Evolutionary conservation across 2,797 vertebrate species (phyloP), one percentile per base, ranked within the genome.

Genomic region (Sebastes cheni): DNA sequence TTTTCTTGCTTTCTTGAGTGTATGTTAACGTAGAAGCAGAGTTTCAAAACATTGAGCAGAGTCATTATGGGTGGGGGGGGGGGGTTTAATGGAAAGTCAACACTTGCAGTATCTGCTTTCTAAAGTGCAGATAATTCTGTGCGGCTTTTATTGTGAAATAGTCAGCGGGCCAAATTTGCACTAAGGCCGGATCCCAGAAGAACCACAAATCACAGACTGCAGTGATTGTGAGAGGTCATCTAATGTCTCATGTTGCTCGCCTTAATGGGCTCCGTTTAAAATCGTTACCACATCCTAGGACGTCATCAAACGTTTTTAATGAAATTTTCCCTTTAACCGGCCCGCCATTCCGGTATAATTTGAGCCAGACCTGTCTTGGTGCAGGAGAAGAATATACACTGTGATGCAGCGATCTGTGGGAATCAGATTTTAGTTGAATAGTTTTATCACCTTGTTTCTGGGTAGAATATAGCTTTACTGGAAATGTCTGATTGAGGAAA

Each of bases 191-290:
- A 61, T 80, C 46, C 34, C 27, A 42, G 32, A 22, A 75, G 67
- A 72, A 67, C 25, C 6, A 46, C 61, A 46, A 20, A 74, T 50
- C 18, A 25, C 25, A 36, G 64, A 27, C 22, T 58, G 12, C n/a
- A 34, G 67, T 34, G 42, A 32, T 6, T 29, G 39, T 52, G 18
- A 60, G 58, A 68, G 42, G 23, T 42, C 39, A 32, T 55, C 54
- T 66, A 18, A 60, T 55, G 76, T 74, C 34, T 77, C 34, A 14
- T 55, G 67, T 23, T 64, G 55, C 5, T 25, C 4, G 14, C 46
- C 18, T 32, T 58, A 32, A 67, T 62, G 25, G 32, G 8, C 61
- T 76, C 30, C 6, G 14, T n/a, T 32, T 27, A 12, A 20, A 30
- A 58, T 32, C 14, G 22, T 56, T 36, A 12, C 20, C 25, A 14